Percentiles rank a stretch among this genome's conserved stretches.
Evolutionary conservation across 2,888 invertebrate genomes (phyloP).

Genomic region (Macrophya alboannulata): DNA sequence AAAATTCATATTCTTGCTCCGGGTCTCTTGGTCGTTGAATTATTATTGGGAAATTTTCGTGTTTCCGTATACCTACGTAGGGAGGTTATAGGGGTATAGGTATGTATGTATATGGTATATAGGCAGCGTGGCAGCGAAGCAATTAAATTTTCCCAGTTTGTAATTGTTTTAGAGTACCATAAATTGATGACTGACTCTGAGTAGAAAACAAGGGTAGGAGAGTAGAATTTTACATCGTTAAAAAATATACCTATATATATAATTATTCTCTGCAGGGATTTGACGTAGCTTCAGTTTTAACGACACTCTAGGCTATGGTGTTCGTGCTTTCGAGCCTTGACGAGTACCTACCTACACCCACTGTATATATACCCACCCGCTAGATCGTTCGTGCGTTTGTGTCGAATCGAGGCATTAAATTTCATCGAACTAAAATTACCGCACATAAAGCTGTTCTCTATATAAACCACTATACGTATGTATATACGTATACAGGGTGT

Average conservation of each 20-base stretch:
- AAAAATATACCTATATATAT: constrained; percentile 11
- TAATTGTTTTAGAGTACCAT: constrained; percentile 19
- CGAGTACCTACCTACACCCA: neutral
- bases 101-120: too few species aligned
- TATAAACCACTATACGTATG: neutral
- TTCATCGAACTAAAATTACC: constrained; percentile 48
- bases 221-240: constrained; percentile 23
- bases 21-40: neutral
- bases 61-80: too few species aligned
- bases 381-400: constrained; percentile 12
- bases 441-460: constrained; percentile 26
- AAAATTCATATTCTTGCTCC: too few species aligned
- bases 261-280: neutral
- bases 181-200: constrained; percentile 17
- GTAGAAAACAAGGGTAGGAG: neutral
- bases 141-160: neutral
- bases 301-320: constrained; percentile 1
- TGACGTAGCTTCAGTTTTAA: constrained; percentile 17
- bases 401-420: constrained; percentile 40
- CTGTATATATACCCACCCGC: too few species aligned
- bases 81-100: neutral
- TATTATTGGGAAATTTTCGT: neutral
- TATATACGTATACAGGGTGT: too few species aligned
- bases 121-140: neutral
- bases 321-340: neutral